Percentiles rank a stretch among this genome's conserved stretches.
Evolutionary conservation across 1,140 invertebrate genomes (phyloP).

Genomic region (Bombus pascuorum): DNA sequence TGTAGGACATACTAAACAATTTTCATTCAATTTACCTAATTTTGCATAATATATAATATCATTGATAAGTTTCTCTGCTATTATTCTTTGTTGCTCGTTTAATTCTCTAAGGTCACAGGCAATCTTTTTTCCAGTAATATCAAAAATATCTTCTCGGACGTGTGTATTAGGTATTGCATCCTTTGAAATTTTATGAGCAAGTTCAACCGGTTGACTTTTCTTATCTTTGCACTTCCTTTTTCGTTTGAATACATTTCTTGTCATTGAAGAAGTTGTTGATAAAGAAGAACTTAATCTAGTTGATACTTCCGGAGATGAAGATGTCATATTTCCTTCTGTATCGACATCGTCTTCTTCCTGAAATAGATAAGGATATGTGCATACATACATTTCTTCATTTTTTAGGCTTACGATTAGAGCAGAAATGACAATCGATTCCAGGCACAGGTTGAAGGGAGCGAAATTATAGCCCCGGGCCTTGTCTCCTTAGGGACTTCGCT

Average conservation of each 20-base stretch:
- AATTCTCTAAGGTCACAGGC: neutral
- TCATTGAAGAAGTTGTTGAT: neutral
- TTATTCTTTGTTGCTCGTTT: neutral
- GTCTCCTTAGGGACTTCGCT: too few species aligned
- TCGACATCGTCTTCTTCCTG: neutral
- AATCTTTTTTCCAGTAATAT: neutral
- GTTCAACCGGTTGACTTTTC: neutral
- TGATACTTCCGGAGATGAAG: neutral
- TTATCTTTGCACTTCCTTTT: neutral
- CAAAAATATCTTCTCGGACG: neutral
- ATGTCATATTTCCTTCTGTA: neutral
- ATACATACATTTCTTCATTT: too few species aligned
- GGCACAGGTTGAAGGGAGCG: too few species aligned
- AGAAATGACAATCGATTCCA: too few species aligned
- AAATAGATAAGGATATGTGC: neutral
- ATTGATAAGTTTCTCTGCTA: neutral
- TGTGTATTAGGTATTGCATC: neutral
- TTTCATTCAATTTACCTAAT: neutral
- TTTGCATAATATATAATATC: slow-evolving; percentile 1
- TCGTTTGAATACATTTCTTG: neutral
- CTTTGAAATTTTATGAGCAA: neutral
- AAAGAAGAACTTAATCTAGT: neutral
- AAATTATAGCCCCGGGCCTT: too few species aligned
- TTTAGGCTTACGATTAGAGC: too few species aligned
- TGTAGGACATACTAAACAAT: neutral